Conservation (phyloP, 2,797 vertebrate genomes). For the Pristis pectinata region DNA sequence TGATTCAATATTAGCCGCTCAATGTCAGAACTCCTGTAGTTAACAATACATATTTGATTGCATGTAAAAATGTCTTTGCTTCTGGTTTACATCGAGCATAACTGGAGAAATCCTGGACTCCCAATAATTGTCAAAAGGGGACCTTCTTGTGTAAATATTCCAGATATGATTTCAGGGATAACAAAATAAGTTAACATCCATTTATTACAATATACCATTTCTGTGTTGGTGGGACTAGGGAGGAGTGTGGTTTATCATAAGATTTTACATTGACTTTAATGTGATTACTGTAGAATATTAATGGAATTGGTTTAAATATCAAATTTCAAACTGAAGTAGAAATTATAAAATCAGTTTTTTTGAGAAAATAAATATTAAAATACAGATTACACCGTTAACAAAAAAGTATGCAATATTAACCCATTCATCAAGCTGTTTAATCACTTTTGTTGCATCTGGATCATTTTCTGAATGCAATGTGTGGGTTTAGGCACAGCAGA, state of each 20-base stretch:
- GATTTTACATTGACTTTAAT: not conserved
- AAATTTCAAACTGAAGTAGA: not conserved
- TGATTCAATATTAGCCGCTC: conserved; percentile 53
- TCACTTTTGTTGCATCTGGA: not conserved
- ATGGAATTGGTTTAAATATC: not conserved
- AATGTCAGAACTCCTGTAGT: conserved; percentile 44
- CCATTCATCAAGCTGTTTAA: not conserved
- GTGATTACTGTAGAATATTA: not conserved
- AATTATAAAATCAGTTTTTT: not conserved
- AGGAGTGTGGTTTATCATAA: not conserved
- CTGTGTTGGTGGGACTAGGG: not conserved
- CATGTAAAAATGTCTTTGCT: conserved; percentile 53
- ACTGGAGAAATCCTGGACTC: conserved; percentile 50
- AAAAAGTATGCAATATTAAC: not conserved
- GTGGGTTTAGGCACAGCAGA: too few relatives aligned
- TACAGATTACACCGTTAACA: not conserved
- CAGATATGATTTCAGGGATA: not conserved
- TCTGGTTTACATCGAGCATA: conserved; percentile 59
- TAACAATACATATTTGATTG: conserved; percentile 42
- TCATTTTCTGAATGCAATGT: not conserved
- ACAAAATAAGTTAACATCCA: not conserved
- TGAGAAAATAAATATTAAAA: not conserved
- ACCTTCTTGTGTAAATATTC: not conserved
- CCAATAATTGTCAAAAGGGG: conserved; percentile 41
- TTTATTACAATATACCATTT: not conserved